These are phyloP conservation scores for Heterodera carotae DNA, from an alignment of 1,140 invertebrate genomes.

Conservation along the genomic window DNA sequence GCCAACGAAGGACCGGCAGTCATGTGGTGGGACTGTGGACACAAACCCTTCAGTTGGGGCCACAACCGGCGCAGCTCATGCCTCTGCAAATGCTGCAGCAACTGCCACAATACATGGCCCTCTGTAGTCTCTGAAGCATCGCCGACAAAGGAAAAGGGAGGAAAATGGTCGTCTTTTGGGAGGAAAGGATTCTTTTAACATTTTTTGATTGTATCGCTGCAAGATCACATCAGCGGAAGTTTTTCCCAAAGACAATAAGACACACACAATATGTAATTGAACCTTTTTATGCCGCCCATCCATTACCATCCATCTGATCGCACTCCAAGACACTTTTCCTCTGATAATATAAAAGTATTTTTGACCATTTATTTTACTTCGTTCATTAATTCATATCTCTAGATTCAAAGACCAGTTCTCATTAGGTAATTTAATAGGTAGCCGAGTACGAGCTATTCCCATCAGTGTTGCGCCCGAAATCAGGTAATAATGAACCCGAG, in stretches of 20 bases:
- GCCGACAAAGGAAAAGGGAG: neutral
- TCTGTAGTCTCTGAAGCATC: slow-evolving; percentile 3
- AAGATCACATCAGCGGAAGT: neutral
- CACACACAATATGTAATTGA: neutral
- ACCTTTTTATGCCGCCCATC: neutral
- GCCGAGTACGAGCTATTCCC: too few species aligned
- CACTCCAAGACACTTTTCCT: neutral
- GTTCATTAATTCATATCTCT: too few species aligned
- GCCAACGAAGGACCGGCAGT: neutral
- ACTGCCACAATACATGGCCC: slow-evolving; percentile 2
- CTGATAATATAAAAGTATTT: slow-evolving; percentile 1
- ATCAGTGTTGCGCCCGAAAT: too few species aligned
- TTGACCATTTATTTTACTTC: neutral
- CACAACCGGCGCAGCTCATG: neutral
- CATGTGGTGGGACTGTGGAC: slow-evolving; percentile 1
- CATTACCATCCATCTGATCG: neutral
- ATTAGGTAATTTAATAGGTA: too few species aligned
- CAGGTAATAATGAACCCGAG: too few species aligned
- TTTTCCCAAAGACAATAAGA: neutral
- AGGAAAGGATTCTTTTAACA: neutral
- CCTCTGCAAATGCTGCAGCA: neutral
- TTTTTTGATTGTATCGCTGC: neutral
- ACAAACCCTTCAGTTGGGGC: neutral
- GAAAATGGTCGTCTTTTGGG: neutral
- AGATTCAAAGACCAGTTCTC: too few species aligned